Evolutionary conservation across 2,888 invertebrate species (phyloP).

Genomic region (Anthophora plumipes): DNA sequence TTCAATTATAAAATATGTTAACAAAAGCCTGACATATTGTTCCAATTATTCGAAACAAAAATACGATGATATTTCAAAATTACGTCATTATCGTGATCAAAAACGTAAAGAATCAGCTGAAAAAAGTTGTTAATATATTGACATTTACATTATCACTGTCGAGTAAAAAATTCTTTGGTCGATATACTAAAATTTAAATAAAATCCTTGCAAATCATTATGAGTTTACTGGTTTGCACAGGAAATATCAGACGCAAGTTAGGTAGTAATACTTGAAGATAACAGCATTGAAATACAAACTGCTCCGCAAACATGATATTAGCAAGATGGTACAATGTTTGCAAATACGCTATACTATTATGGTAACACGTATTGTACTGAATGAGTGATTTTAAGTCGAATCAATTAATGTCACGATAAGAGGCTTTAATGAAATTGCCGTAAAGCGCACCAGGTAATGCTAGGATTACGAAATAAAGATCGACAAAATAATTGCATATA

Average conservation of each 20-base stretch:
- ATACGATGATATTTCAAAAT: constrained; percentile 3
- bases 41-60: background rate
- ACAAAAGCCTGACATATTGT: background rate
- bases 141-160: background rate
- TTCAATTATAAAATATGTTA: background rate
- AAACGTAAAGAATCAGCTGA: background rate
- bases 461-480: background rate
- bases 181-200: constrained; percentile 15
- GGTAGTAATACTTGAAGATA: constrained; percentile 58
- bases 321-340: constrained; percentile 45
- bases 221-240: constrained; percentile 59
- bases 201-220: constrained; percentile 25
- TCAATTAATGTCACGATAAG: constrained; percentile 35
- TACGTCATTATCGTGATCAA: background rate
- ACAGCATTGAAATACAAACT: constrained; percentile 51
- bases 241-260: constrained; percentile 60
- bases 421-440: constrained; percentile 9
- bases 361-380: constrained; percentile 22
- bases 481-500: constrained; percentile 7
- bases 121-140: background rate
- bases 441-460: constrained; percentile 9
- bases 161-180: background rate
- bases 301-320: constrained; percentile 54
- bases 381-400: constrained; percentile 26
- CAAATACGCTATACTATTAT: constrained; percentile 46